phyloP scores from a whole-genome alignment of 1,140 invertebrate genomes.

The Bombus balteatus region DNA sequence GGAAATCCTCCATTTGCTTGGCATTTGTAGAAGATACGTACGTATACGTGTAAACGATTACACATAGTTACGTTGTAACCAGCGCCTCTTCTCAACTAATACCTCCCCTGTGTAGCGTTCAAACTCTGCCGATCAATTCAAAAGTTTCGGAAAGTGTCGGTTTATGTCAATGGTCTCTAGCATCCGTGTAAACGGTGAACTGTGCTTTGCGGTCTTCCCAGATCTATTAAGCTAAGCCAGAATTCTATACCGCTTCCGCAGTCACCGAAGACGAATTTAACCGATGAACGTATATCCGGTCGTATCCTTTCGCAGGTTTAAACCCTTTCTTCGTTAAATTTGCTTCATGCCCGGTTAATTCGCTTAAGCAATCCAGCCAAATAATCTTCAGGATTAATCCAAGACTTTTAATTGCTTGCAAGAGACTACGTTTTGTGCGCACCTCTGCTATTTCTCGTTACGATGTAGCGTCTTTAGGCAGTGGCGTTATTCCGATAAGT shows the following conservation, averaged over 20 bases:
- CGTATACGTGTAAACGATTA: slow-evolving; percentile 31
- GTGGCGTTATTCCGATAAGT: slow-evolving; percentile 37
- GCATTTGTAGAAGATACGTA: slow-evolving; percentile 2
- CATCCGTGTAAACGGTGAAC: slow-evolving; percentile 11
- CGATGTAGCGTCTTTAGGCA: neutral
- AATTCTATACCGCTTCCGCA: slow-evolving; percentile 18
- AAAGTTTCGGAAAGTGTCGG: slow-evolving; percentile 29
- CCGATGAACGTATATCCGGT: neutral
- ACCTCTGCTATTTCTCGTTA: slow-evolving; percentile 11
- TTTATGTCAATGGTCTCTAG: slow-evolving; percentile 29
- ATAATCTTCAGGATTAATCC: no score
- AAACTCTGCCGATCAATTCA: slow-evolving; percentile 37
- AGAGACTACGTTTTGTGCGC: no score
- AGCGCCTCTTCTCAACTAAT: neutral
- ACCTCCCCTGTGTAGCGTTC: neutral
- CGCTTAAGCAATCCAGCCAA: no score
- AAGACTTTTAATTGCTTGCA: neutral
- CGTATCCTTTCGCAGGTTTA: neutral
- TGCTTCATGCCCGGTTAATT: no score
- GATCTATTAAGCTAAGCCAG: slow-evolving; percentile 13
- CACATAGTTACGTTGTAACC: slow-evolving; percentile 6
- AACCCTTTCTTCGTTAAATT: neutral
- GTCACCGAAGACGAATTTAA: neutral
- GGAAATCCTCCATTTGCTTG: slow-evolving; percentile 2
- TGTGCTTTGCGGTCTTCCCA: slow-evolving; percentile 12